Base-by-base conservation (phyloP, 2,797 vertebrate genomes). In the Ctenochaetus hawaiiensis region DNA sequence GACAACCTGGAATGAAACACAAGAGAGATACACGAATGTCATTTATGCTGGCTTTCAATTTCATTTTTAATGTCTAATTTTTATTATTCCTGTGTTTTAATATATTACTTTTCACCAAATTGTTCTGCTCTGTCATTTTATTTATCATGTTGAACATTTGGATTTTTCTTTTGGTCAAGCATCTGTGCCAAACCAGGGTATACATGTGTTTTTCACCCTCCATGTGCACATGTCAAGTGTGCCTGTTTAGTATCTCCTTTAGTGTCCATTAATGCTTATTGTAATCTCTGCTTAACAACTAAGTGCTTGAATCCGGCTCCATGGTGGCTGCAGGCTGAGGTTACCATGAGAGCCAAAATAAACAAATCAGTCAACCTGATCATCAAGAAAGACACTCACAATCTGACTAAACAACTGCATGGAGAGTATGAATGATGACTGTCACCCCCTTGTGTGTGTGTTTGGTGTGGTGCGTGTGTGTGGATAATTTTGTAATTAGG, bases 1-100 rank as follows among this genome's bases (percentile, higher is more conserved):
- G 30, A 75, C 60, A 67, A 85, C 76, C 89, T 91, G 71, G 14
- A 87, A 89, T 16, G 13, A 71, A 86, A 41, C 59, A 86, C 47
- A 80, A 60, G 20, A 77, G 41, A 84, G 22, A 76, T 0, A 51
- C 39, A 78, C 43, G 66, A 51, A 53, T 34, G 4, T 64, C 0
- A 67, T 22, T 39, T 22, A 30, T 41, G 12, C 48, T 22, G 39
- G 12, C 4, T 0, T 12, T 16, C 7, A 17, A 2, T 56, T 61
- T 26, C n/a, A 4, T 70, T 54, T 39, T 23, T 14, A 20, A 6
- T 26, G 5, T 61, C 34, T 67, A 8, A 43, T 10, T 39, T 9
- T 16, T 34, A 34, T 34, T 34, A 34, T 6, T 34, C 6, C 30
- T 23, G 0, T 26, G 8, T 75, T 23, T 37, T 16, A 37, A 14